Evolutionary conservation across 2,888 invertebrate species (phyloP), one percentile per base, ranked within the genome.

Genomic region (Argyresthia albistria): DNA sequence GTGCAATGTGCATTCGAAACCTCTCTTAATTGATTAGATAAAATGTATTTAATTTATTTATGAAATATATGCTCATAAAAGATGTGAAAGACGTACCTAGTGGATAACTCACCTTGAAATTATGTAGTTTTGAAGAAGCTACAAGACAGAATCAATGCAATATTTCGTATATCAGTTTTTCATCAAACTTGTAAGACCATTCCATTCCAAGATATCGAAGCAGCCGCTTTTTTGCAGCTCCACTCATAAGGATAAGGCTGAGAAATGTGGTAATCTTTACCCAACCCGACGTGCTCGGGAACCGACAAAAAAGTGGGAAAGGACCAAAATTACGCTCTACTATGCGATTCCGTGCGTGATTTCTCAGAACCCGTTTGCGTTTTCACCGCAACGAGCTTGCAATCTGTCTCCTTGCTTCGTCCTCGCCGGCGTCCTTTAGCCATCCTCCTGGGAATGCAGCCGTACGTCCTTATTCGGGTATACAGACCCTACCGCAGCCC

Each of bases 341-440:
- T 46, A n/a, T 65, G 60, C 64, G 65, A 70, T 76, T 62, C 71
- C 71, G 75, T 75, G 80, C 75, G 77, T 80, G 76, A 62, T 70
- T 83, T 83, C 80, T 69, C 64, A 66, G 82, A 82, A 81, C 57
- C n/a, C 60, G 62, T 58, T 65, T 62, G 70, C 68, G 76, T 73
- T 67, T 77, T 75, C 80, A 73, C 72, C 67, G 57, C 63, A 63
- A 66, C 66, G 66, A 67, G 69, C 25, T 69, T 58, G 67, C 66
- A 67, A 71, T 73, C 67, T 65, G 69, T 66, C 66, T 77, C 77
- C 76, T 76, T 76, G 53, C 46, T 8, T 42, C 43, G 81, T 73
- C 81, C 79, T 80, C 75, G 68, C 80, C 86, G 86, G 83, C 71
- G 82, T 81, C 83, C 84, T 84, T 82, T 83, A 66, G 69, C 57